Base-by-base conservation (phyloP, 2,888 invertebrate species). In the Drosophila eohydei region DNA sequence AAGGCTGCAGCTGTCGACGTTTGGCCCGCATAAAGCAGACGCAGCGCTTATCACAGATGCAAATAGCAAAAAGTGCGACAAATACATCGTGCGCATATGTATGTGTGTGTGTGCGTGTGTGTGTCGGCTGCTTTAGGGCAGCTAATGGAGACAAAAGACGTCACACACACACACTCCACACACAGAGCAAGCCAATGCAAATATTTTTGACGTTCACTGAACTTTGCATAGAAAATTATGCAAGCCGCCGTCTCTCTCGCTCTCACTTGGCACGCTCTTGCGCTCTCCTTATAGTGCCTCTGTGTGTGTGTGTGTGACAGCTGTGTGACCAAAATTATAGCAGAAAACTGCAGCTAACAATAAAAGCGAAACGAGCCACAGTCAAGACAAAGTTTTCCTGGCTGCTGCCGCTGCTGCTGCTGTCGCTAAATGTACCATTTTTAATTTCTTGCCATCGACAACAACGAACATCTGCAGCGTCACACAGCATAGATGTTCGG, bases 141-240 rank as follows among this genome's bases (percentile, higher is more conserved):
- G 58, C 78, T 73, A 70, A 70, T 74, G 81, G 74, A 81, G 74
- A 80, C 78, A 81, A 70, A 81, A 62, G 62, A 55, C 57, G 65
- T 43, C 70, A 66, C 44, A 67, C 64, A 68, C 58, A 62, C 58
- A 71, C 60, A 75, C 52, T 72, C 55, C 46, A 56, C 43, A 59
- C 46, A 65, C 50, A 59, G 58, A 67, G 52, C 59, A 70, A 69
- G 66, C 70, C 83, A 86, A 83, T 84, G 77, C 83, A 87, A 78
- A 89, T 86, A 84, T 83, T 90, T 91, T 91, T 85, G 87, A 91
- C 88, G 90, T 91, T 91, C 91, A 91, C 74, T 91, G 91, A 91
- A 91, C 90, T 91, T 90, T 90, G 71, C 80, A 76, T 79, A 85
- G 66, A 83, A 83, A 88, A 89, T 90, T 90, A 90, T 86, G 86